Conservation (phyloP, 2,113 vertebrate species). For the Mesocricetus auratus region DNA sequence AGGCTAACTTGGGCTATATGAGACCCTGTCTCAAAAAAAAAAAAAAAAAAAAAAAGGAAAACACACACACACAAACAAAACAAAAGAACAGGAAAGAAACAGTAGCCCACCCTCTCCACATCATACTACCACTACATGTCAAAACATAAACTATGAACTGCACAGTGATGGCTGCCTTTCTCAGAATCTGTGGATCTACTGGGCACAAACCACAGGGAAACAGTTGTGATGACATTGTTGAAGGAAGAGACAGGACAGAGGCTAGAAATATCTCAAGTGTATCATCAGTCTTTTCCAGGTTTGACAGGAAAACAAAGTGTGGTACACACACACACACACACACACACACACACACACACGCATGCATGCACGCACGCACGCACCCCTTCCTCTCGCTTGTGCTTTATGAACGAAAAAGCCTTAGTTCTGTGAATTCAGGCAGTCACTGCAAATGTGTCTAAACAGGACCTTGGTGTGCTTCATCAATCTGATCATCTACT, state of each 20-base stretch:
- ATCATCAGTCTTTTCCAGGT: background rate
- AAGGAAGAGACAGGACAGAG: background rate
- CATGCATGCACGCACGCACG: background rate
- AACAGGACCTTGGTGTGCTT: background rate
- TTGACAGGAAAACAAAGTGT: background rate
- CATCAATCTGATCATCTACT: background rate
- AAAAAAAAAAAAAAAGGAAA: background rate
- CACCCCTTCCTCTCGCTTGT: background rate
- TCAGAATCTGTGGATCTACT: background rate
- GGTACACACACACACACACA: background rate
- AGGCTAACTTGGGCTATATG: background rate
- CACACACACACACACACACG: background rate
- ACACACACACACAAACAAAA: background rate
- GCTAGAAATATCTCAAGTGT: background rate
- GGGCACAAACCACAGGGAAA: background rate
- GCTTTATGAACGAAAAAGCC: conserved; percentile 30
- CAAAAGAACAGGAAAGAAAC: background rate
- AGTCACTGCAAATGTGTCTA: background rate
- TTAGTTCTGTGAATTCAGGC: background rate
- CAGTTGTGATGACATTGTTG: background rate
- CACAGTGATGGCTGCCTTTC: background rate
- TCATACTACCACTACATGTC: background rate
- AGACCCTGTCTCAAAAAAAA: background rate
- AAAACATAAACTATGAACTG: background rate
- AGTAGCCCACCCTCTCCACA: background rate